These are phyloP conservation scores for Excalfactoria chinensis DNA, from an alignment of 2,113 vertebrate species.

Conservation along the genomic window DNA sequence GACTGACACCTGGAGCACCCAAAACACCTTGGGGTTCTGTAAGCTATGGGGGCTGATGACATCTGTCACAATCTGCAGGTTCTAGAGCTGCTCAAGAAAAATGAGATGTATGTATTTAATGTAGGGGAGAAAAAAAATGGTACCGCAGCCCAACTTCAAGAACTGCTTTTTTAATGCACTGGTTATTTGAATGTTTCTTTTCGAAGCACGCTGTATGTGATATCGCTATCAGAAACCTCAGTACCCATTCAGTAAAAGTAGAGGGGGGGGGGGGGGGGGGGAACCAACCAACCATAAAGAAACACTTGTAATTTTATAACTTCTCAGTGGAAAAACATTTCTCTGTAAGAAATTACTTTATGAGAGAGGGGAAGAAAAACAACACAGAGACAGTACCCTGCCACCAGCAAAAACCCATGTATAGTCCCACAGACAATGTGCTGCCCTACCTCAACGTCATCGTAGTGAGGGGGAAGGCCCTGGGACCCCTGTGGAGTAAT, in stretches of 20 bases:
- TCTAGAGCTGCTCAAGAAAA: not conserved
- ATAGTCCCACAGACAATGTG: not conserved
- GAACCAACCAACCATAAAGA: too few species aligned
- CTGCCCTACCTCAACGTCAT: slow-evolving; percentile 91
- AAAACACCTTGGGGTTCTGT: not conserved
- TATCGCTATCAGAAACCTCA: too few species aligned
- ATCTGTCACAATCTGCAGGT: not conserved
- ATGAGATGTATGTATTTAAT: not conserved
- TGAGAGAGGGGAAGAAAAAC: fast-evolving
- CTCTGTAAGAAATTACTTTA: not conserved
- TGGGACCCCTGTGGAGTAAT: slow-evolving; percentile 89
- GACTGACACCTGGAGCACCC: not conserved
- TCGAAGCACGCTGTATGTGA: not conserved
- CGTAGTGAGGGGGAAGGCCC: slow-evolving; percentile 91
- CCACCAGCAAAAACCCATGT: not conserved
- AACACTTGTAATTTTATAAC: too few species aligned
- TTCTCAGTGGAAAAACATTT: not conserved
- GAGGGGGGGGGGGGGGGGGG: too few species aligned
- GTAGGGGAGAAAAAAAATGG: not conserved
- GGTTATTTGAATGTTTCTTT: not conserved
- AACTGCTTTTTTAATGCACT: not conserved
- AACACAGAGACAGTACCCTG: not conserved
- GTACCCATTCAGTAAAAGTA: too few species aligned
- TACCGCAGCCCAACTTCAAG: not conserved
- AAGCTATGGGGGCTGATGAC: not conserved